Evolutionary conservation across 2,797 vertebrate species (phyloP).

Genomic region (Leptodactylus fallax): DNA sequence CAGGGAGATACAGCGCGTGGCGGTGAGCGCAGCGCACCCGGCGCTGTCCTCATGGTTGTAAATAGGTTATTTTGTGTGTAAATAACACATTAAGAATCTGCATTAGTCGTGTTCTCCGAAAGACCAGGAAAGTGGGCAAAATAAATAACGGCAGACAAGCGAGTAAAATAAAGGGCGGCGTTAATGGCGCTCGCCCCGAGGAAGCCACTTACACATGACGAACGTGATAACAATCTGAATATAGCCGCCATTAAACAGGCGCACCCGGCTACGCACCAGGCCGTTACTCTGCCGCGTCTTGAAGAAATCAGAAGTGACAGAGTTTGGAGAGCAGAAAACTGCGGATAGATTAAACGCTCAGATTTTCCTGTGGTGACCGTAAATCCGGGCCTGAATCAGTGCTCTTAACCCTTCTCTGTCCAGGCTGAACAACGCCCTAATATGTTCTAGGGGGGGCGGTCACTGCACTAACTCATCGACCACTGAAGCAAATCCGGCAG

Average conservation of each 20-base stretch:
- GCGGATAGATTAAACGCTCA: slow-evolving; percentile 35
- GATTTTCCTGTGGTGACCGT: background rate
- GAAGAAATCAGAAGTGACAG: slow-evolving; percentile 79
- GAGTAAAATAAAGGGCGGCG: slow-evolving; percentile 85
- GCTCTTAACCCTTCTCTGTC: slow-evolving; percentile 7
- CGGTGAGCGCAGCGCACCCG: slow-evolving; percentile 81
- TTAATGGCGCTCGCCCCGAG: slow-evolving; percentile 81
- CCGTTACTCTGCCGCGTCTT: slow-evolving; percentile 69
- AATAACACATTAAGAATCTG: slow-evolving; percentile 98
- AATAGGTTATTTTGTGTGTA: slow-evolving; percentile 97
- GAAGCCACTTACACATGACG: slow-evolving; percentile 89
- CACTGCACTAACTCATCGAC: background rate
- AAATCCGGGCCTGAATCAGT: background rate
- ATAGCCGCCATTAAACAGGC: slow-evolving; percentile 74
- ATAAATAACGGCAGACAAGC: slow-evolving; percentile 94
- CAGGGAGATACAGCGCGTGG: slow-evolving; percentile 91
- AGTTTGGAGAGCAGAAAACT: slow-evolving; percentile 3
- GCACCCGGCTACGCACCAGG: background rate
- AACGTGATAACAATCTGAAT: slow-evolving; percentile 83
- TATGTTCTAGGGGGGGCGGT: too few relatives aligned
- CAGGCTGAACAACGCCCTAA: background rate
- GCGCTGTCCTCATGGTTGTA: slow-evolving; percentile 81
- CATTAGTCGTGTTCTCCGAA: slow-evolving; percentile 91
- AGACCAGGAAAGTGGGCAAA: slow-evolving; percentile 89
- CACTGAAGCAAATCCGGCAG: background rate